Evolutionary conservation across 2,113 vertebrate genomes (phyloP).

Genomic region (Corynorhinus townsendii): DNA sequence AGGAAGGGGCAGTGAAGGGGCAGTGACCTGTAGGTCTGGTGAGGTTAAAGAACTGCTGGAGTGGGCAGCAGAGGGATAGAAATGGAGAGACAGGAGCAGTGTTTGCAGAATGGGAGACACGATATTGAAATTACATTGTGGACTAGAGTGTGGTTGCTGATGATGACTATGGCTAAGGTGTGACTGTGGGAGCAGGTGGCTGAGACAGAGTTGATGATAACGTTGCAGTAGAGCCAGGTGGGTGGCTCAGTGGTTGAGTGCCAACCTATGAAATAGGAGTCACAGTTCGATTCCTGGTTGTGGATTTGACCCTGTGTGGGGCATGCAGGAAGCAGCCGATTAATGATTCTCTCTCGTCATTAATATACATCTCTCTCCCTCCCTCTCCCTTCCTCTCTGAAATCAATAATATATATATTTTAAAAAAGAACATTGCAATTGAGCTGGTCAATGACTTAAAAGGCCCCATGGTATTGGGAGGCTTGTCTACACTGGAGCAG

Average conservation of each 20-base stretch:
- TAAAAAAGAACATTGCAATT: too few relatives aligned
- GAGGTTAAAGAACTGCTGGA: neutral
- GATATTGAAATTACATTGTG: fast-evolving
- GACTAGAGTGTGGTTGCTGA: neutral
- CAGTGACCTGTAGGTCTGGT: neutral
- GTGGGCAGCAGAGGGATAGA: neutral
- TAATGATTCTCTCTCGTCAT: too few relatives aligned
- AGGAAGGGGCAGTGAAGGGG: neutral
- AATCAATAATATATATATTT: too few relatives aligned
- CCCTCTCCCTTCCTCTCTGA: too few relatives aligned
- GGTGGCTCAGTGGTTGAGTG: neutral
- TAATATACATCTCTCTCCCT: too few relatives aligned
- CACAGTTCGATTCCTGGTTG: too few relatives aligned
- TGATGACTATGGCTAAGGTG: neutral
- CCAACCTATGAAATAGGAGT: too few relatives aligned
- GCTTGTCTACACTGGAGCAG: neutral
- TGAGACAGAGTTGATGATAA: neutral
- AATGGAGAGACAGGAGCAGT: too few relatives aligned
- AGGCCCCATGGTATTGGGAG: neutral
- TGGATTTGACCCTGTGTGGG: too few relatives aligned
- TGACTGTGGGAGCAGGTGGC: neutral
- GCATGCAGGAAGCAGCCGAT: too few relatives aligned
- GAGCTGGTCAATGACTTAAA: neutral
- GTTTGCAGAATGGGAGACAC: neutral
- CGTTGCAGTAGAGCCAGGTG: too few relatives aligned